These are phyloP conservation scores for Pristionchus maxplancki DNA, from an alignment of 2,888 invertebrate species.

Conservation along the genomic window DNA sequence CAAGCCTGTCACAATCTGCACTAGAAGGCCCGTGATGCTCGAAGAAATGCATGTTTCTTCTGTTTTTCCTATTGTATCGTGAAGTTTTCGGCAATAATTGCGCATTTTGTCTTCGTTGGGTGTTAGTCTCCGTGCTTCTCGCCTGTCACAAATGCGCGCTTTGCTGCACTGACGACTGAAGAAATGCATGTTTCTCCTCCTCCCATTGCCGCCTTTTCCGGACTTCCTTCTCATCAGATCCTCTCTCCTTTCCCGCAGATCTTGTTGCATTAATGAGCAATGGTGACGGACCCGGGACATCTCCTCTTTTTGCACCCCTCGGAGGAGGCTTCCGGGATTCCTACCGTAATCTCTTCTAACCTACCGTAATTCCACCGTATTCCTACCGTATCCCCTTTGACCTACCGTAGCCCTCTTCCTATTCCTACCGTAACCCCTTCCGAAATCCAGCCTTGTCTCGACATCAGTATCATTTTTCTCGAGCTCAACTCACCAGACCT, in stretches of 20 bases:
- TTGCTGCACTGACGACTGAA: not conserved
- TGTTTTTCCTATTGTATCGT: no score
- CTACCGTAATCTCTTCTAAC: not conserved
- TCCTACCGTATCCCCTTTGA: not conserved
- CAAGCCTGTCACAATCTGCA: no score
- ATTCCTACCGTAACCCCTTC: no score
- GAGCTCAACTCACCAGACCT: not conserved
- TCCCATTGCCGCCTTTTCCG: not conserved
- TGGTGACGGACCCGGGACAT: constrained; percentile 20
- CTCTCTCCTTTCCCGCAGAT: not conserved
- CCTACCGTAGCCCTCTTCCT: not conserved
- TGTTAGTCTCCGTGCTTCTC: no score
- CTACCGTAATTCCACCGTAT: not conserved
- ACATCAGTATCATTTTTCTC: not conserved
- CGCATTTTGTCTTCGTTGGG: no score
- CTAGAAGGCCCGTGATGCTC: no score
- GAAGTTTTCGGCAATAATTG: no score
- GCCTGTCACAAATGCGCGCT: not conserved
- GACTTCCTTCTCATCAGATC: not conserved
- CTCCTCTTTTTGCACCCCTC: not conserved
- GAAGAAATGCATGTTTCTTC: no score
- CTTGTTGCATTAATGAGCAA: constrained; percentile 44
- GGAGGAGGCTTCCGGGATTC: not conserved
- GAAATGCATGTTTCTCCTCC: constrained; percentile 31
- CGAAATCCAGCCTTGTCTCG: not conserved